A percentile compares a stretch with the other conserved stretches of the same genome.
Evolutionary conservation across 2,113 vertebrate species (phyloP).

Genomic region (Psammodynastes pulverulentus): DNA sequence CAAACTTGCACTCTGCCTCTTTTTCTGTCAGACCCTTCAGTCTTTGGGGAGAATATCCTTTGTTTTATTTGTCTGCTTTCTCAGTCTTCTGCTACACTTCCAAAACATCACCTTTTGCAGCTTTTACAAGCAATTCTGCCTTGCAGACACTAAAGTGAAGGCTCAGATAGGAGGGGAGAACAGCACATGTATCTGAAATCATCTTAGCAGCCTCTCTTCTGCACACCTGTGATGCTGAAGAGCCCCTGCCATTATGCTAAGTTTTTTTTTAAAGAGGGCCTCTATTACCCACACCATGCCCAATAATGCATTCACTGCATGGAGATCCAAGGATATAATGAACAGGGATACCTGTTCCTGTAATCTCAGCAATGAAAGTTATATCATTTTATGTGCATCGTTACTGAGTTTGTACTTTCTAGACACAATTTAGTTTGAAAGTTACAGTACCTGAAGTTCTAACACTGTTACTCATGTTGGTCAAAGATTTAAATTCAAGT

Average conservation of each 20-base stretch:
- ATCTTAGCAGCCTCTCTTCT: too few relatives aligned
- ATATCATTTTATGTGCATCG: neutral
- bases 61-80: too few relatives aligned
- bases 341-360: neutral
- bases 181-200: too few relatives aligned
- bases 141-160: too few relatives aligned
- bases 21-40: neutral
- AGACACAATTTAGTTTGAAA: neutral
- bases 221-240: neutral
- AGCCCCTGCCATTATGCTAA: neutral
- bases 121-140: too few relatives aligned
- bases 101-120: too few relatives aligned
- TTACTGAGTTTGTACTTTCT: neutral
- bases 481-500: neutral
- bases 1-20: neutral
- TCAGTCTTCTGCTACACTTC: too few relatives aligned
- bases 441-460: neutral
- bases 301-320: neutral
- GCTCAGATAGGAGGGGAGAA: too few relatives aligned
- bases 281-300: neutral
- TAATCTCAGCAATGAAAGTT: neutral
- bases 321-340: neutral
- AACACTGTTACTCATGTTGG: neutral
- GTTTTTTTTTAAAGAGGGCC: neutral
- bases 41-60: too few relatives aligned